Evolutionary conservation across 2,888 invertebrate genomes (phyloP).

Genomic region (Hypercompe scribonia): DNA sequence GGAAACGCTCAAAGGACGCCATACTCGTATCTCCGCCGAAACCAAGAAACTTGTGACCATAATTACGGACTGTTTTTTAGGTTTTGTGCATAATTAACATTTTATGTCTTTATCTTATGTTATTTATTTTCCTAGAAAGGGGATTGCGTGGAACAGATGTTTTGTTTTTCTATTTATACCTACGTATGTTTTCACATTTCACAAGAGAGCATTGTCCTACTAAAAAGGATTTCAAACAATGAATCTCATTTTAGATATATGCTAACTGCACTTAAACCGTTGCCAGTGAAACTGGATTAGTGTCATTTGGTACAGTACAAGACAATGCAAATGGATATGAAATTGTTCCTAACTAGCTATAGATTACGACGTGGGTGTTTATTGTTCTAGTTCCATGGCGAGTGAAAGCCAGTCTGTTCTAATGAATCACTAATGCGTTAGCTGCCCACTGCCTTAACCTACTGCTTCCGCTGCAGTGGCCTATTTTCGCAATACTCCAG

Average conservation of each 20-base stretch:
- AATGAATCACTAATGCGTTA: slow-evolving; percentile 75
- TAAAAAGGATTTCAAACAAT: background rate
- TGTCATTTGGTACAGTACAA: background rate
- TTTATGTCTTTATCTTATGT: too few species aligned
- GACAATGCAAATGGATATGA: slow-evolving; percentile 36
- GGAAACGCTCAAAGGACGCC: too few species aligned
- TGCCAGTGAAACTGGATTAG: background rate
- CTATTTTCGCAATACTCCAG: slow-evolving; percentile 72
- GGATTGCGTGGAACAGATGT: background rate
- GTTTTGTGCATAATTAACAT: too few species aligned
- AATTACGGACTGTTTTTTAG: too few species aligned
- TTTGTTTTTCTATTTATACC: too few species aligned
- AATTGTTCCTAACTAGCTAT: slow-evolving; percentile 45
- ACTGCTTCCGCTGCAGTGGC: slow-evolving; percentile 69
- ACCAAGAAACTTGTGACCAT: too few species aligned
- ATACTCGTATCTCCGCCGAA: too few species aligned
- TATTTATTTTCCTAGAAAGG: background rate
- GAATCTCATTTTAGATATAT: slow-evolving; percentile 1
- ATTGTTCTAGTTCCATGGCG: slow-evolving; percentile 68
- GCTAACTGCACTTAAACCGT: slow-evolving; percentile 3
- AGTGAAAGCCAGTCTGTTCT: slow-evolving; percentile 69
- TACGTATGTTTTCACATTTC: background rate
- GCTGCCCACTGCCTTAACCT: slow-evolving; percentile 69
- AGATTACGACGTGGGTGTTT: slow-evolving; percentile 63
- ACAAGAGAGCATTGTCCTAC: background rate